Evolutionary conservation across 1,140 invertebrate genomes (phyloP).

Genomic region (Thrips palmi): DNA sequence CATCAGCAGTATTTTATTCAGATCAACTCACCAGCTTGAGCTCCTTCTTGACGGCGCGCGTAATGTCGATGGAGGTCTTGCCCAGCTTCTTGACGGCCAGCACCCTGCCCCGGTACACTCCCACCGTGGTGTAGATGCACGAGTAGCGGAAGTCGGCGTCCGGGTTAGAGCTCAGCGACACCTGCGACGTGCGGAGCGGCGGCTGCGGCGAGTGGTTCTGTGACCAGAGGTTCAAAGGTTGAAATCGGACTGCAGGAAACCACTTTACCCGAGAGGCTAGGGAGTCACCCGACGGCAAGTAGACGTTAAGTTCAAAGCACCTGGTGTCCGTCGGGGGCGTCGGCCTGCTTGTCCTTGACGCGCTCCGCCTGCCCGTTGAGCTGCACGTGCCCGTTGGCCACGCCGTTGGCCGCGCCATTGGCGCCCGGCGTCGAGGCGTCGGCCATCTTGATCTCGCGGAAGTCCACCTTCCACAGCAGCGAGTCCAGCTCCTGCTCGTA

Average conservation of each 20-base stretch:
- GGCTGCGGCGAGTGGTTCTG: no score
- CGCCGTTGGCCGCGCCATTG: no score
- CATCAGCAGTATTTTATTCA: neutral
- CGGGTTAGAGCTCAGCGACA: conserved; percentile 68
- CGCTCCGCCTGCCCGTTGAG: no score
- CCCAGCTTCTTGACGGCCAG: conserved; percentile 73
- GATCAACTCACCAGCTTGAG: conserved; percentile 58
- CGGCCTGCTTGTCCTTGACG: no score
- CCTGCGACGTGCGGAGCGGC: conserved; percentile 60
- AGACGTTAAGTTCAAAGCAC: no score
- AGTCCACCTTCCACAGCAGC: conserved; percentile 90
- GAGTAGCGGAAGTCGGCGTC: conserved; percentile 71
- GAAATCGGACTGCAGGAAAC: no score
- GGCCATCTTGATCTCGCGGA: conserved; percentile 60
- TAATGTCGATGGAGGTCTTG: conserved; percentile 77
- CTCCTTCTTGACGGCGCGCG: conserved; percentile 83
- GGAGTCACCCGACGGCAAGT: no score
- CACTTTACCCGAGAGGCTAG: no score
- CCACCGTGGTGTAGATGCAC: conserved; percentile 72
- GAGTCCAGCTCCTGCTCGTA: conserved; percentile 91
- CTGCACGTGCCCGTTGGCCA: no score
- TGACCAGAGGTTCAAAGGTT: no score
- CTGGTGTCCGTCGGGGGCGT: no score
- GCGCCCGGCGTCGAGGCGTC: conserved; percentile 23
- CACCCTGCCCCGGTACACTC: conserved; percentile 68